Evolutionary conservation across 2,888 invertebrate genomes (phyloP).

Genomic region (Chloromyia formosa): DNA sequence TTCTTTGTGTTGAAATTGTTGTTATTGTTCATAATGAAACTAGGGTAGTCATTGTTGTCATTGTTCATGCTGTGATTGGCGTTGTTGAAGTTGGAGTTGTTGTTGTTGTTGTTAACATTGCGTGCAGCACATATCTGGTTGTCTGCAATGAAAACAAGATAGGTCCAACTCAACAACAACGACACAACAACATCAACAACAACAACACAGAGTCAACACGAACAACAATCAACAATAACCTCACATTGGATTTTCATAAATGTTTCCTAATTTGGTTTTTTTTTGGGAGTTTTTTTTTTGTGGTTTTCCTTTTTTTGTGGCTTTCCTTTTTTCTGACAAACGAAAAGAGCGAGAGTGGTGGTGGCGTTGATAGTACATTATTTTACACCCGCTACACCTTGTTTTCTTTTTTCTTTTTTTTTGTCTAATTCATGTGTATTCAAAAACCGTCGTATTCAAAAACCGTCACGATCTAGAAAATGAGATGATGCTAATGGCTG

Average conservation of each 20-base stretch:
- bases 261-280: background rate
- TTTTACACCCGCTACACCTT: too few species aligned
- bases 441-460: too few species aligned
- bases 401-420: too few species aligned
- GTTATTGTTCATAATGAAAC: conserved; percentile 69
- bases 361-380: too few species aligned
- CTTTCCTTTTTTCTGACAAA: too few species aligned
- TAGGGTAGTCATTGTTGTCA: conserved; percentile 75
- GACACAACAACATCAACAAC: too few species aligned
- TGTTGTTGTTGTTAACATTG: conserved; percentile 73
- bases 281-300: background rate
- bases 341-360: too few species aligned
- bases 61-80: conserved; percentile 66
- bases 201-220: too few species aligned
- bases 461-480: too few species aligned
- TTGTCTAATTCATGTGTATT: too few species aligned
- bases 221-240: background rate
- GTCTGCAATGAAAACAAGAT: conserved; percentile 73
- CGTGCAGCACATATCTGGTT: conserved; percentile 69
- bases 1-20: conserved; percentile 68
- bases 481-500: too few species aligned
- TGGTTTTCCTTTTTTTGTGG: background rate
- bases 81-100: conserved; percentile 72
- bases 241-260: background rate
- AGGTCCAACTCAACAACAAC: conserved; percentile 22